Evolutionary conservation across 1,140 invertebrate genomes (phyloP), one percentile per base, ranked within the genome.

Genomic region (Temnothorax curvispinosus): DNA sequence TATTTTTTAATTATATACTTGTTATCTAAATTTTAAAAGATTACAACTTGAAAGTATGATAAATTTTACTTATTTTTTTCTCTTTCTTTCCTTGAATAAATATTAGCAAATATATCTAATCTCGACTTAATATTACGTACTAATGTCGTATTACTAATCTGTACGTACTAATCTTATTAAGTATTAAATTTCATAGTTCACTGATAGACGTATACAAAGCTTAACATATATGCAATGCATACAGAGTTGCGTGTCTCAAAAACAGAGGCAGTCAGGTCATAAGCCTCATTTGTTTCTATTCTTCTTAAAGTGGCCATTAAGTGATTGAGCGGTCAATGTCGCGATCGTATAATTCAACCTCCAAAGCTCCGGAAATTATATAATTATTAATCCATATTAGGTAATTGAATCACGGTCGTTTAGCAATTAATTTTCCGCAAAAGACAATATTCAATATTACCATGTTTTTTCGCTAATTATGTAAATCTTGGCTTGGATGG

Each of bases 281-380:
- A 87, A 85, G 50, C 76, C 62, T 90, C 67, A 62, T 88, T 90
- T 80, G 56, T 74, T 80, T 74, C 35, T 11, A 90, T 90, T 90
- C 67, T 76, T 69, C 41, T 21, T 71, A 65, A 89, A 74, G 74
- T 52, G 80, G 41, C 60, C 35, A 89, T 58, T 69, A 56, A 47
- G 8, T 62, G 71, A 90, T 90, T 60, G 81, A 80, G 41, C 89
- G 89, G 87, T 90, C 89, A 90, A 86, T 88, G 89, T 88, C 89
- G 89, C 54, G 72, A 50, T 71, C 8, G 27, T 54, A 44, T 72
- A 21, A 64, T 64, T 62, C 54, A 58, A 72, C 47, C 85, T 90
- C 84, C 67, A 44, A 77, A 58, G 54, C 8, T 60, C 69, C 87
- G 77, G 89, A 90, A 90, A 85, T 91, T 86, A 60, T 44, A 76